Evolutionary conservation across 2,113 vertebrate species (phyloP).

Genomic region (Indicator maculatus): DNA sequence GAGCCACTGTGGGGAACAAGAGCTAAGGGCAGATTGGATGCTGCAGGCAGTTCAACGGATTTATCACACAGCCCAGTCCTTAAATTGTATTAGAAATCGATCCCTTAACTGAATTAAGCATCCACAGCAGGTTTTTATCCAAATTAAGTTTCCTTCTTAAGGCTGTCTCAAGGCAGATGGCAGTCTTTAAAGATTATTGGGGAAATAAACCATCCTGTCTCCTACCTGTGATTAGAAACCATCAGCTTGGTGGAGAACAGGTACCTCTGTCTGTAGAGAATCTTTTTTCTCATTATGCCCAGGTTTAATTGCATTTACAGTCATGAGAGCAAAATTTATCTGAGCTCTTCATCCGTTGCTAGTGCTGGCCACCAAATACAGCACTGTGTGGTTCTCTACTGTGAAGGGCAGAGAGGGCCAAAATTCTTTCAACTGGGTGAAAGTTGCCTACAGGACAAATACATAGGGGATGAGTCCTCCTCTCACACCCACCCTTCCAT

Average conservation of each 20-base stretch:
- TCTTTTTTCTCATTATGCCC: not conserved
- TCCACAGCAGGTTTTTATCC: conserved; percentile 33
- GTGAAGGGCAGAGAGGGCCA: not conserved
- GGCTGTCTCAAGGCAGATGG: conserved; percentile 41
- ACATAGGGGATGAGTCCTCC: not conserved
- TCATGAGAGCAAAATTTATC: not conserved
- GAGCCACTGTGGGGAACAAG: not conserved
- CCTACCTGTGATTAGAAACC: conserved; percentile 9
- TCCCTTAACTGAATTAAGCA: conserved; percentile 49
- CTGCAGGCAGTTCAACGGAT: not conserved
- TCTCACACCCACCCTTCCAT: not conserved
- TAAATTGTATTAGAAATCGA: conserved; percentile 56
- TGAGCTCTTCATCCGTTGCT: not conserved
- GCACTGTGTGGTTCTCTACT: not conserved
- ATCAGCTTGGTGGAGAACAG: not conserved
- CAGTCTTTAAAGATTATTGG: conserved; percentile 13
- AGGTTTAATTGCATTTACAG: conserved; percentile 19
- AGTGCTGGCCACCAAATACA: not conserved
- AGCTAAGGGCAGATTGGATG: not conserved
- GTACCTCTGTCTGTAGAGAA: not conserved
- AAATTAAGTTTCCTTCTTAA: conserved; percentile 52
- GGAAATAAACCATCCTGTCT: not conserved
- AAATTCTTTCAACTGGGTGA: not conserved
- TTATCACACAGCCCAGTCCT: conserved; percentile 19
- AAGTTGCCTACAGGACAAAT: not conserved